Evolutionary conservation across 1,140 invertebrate genomes (phyloP).

Genomic region (Drosophila ogumai): DNA sequence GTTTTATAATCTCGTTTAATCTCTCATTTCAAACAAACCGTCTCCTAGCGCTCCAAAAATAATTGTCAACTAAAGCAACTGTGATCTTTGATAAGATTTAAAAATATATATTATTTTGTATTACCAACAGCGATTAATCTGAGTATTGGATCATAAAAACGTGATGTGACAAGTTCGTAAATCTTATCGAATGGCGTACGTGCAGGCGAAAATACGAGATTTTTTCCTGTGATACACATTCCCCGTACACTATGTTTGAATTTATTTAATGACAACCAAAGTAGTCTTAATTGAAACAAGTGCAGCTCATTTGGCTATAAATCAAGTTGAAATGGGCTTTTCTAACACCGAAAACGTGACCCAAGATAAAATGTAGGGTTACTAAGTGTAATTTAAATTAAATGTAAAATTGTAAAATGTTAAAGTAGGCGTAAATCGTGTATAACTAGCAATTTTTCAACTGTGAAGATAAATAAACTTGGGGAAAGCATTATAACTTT

Average conservation of each 20-base stretch:
- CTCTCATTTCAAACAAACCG: background rate
- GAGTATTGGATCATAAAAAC: constrained; percentile 1
- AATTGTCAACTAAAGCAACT: constrained; percentile 21
- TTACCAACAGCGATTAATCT: constrained; percentile 16
- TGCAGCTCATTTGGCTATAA: background rate
- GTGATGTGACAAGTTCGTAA: constrained; percentile 21
- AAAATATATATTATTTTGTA: constrained; percentile 8
- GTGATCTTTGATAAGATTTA: constrained; percentile 18
- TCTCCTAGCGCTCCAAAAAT: constrained; percentile 4
- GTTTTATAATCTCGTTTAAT: background rate
- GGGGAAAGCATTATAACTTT: background rate
- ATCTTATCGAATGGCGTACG: constrained; percentile 11
- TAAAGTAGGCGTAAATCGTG: background rate
- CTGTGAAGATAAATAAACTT: background rate
- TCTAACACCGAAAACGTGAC: constrained; percentile 4
- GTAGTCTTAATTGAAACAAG: background rate
- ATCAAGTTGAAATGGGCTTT: background rate
- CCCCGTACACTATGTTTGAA: background rate
- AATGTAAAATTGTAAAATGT: background rate
- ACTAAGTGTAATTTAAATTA: background rate
- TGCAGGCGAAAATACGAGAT: constrained; percentile 1
- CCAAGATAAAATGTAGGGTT: background rate
- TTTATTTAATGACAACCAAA: background rate
- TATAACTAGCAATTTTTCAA: background rate
- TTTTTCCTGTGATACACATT: background rate